A percentile compares a stretch with the other conserved stretches of the same genome.
Evolutionary conservation across 92 coral and sea anemone species (phyloP).

Genomic region (Porites evermanni): DNA sequence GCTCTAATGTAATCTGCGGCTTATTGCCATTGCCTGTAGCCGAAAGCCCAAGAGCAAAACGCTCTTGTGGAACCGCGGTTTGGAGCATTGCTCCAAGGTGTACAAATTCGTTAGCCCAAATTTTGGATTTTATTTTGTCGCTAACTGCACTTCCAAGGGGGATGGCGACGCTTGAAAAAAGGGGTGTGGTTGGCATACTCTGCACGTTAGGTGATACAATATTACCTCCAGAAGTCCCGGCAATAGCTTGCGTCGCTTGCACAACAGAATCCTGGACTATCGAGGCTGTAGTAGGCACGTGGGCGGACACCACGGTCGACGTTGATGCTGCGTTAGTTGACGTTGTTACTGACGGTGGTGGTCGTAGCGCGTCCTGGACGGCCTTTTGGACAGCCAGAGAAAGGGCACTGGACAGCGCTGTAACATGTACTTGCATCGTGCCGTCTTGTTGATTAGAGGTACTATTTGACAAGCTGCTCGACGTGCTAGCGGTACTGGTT

Average conservation of each 20-base stretch:
- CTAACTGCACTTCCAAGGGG: constrained; percentile 43
- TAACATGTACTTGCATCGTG: constrained; percentile 29
- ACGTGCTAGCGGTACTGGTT: no score
- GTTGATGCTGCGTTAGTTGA: no score
- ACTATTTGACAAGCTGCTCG: no score
- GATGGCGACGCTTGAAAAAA: constrained; percentile 44
- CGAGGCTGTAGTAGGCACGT: no score
- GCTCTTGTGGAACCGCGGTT: background rate
- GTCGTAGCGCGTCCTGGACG: no score
- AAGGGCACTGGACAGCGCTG: background rate
- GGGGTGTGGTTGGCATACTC: constrained; percentile 39
- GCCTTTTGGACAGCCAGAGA: no score
- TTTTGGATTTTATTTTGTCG: constrained; percentile 37
- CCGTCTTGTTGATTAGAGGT: background rate
- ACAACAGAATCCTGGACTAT: constrained; percentile 2
- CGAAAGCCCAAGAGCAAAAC: constrained; percentile 6
- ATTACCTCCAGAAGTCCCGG: background rate
- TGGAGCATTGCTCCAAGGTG: no score
- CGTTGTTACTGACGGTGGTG: no score
- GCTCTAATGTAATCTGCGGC: no score
- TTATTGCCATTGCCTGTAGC: no score
- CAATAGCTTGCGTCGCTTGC: constrained; percentile 37
- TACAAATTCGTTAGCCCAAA: constrained; percentile 29
- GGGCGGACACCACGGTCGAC: no score
- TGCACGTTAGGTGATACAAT: constrained; percentile 21